Evolutionary conservation across 92 coral and sea anemone species (phyloP).

Genomic region (Parazoanthus atlanticus): DNA sequence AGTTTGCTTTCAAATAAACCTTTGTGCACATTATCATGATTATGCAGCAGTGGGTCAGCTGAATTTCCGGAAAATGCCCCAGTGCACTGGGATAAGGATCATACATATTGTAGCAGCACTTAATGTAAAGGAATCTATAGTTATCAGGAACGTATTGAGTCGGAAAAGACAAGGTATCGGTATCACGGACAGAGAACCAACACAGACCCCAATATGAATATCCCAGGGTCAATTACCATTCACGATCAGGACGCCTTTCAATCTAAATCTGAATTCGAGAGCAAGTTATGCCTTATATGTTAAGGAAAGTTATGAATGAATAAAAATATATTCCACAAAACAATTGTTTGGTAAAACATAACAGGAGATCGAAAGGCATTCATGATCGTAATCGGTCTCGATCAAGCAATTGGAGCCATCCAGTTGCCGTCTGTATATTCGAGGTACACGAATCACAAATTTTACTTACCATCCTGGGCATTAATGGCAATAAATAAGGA

Average conservation of each 20-base stretch:
- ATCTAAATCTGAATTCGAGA: not conserved
- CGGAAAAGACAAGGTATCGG: not conserved
- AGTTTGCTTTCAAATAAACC: slow-evolving; percentile 18
- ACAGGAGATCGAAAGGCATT: slow-evolving; percentile 4
- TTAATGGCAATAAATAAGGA: slow-evolving; percentile 31
- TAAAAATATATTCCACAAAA: not conserved
- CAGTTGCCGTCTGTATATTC: not conserved
- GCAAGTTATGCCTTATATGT: not conserved
- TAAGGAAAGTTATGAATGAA: not conserved
- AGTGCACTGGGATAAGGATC: not conserved
- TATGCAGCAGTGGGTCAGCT: not conserved
- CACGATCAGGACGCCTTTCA: slow-evolving; percentile 30
- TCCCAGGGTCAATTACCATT: slow-evolving; percentile 2
- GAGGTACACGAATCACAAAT: not conserved
- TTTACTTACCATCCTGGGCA: slow-evolving; percentile 30
- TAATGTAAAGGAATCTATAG: not conserved
- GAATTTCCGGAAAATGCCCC: not conserved
- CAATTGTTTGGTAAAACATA: not conserved
- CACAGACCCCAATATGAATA: slow-evolving; percentile 1
- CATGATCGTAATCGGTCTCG: not conserved
- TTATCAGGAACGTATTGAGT: not conserved
- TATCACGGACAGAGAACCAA: not conserved
- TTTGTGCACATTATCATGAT: slow-evolving; percentile 10
- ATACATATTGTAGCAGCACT: not conserved
- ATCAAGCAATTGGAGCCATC: not conserved